Percentiles rank a stretch among this genome's conserved stretches.
These are phyloP conservation scores for Rousettus madagascariensis DNA, from an alignment of 2,797 vertebrate species.

Conservation along the genomic window DNA sequence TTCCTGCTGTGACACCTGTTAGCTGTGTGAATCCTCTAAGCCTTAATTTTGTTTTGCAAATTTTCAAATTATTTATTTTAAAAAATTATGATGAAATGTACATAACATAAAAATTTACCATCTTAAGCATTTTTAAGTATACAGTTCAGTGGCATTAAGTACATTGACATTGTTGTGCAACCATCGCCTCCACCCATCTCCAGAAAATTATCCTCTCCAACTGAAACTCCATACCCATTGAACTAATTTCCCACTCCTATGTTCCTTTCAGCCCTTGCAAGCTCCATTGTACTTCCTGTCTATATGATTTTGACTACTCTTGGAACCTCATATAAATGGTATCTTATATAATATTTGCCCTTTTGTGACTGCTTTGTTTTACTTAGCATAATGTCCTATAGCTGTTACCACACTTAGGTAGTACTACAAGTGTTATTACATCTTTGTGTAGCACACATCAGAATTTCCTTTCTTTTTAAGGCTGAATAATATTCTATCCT, in stretches of 20 bases:
- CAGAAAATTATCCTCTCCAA: not conserved
- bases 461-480: not conserved
- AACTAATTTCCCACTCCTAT: not conserved
- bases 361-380: not conserved
- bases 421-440: not conserved
- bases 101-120: not conserved
- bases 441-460: not conserved
- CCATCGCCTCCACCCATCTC: not conserved
- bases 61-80: not conserved
- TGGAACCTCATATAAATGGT: not conserved
- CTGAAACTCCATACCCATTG: not conserved
- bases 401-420: not conserved
- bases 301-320: not conserved
- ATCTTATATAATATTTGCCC: not conserved
- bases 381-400: not conserved
- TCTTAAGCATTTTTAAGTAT: not conserved
- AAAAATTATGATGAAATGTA: not conserved
- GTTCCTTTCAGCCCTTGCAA: not conserved
- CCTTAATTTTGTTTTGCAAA: not conserved
- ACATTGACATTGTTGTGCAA: fast-evolving
- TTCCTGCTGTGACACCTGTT: not conserved
- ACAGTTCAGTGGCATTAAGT: not conserved
- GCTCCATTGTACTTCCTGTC: not conserved
- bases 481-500: not conserved
- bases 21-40: not conserved